A percentile compares a stretch with the other conserved stretches of the same genome.
Evolutionary conservation across 2,113 vertebrate species (phyloP).

Genomic region (Phalacrocorax brasilianus): DNA sequence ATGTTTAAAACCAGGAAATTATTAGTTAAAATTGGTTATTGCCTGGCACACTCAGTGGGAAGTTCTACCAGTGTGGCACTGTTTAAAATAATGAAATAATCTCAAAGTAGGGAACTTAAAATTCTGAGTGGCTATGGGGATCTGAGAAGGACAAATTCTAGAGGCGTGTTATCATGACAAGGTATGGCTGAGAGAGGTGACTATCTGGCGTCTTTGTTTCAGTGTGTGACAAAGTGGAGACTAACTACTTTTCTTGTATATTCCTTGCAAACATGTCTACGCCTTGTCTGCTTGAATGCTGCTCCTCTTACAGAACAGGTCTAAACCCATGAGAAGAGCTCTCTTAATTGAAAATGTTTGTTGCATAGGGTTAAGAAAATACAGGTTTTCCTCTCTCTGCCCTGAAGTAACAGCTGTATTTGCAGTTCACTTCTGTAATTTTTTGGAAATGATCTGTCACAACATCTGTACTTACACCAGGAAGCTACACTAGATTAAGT

Average conservation of each 20-base stretch:
- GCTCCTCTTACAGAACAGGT: neutral
- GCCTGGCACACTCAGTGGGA: neutral
- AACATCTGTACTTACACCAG: neutral
- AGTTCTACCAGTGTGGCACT: accelerated
- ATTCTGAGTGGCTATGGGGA: neutral
- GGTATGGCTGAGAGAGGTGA: neutral
- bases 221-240: neutral
- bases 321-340: neutral
- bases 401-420: neutral
- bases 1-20: neutral
- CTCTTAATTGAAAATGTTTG: neutral
- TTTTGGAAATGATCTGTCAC: neutral
- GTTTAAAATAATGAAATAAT: neutral
- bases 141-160: neutral
- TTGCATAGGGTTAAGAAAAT: neutral
- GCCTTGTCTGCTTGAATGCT: neutral
- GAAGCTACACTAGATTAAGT: neutral
- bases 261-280: neutral
- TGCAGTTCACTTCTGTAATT: neutral
- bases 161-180: neutral
- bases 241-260: neutral
- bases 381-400: neutral
- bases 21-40: neutral
- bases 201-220: neutral
- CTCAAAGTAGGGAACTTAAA: neutral